phyloP scores from a whole-genome alignment of 2,113 vertebrate genomes.

The Ptilorrhoa leucosticta region DNA sequence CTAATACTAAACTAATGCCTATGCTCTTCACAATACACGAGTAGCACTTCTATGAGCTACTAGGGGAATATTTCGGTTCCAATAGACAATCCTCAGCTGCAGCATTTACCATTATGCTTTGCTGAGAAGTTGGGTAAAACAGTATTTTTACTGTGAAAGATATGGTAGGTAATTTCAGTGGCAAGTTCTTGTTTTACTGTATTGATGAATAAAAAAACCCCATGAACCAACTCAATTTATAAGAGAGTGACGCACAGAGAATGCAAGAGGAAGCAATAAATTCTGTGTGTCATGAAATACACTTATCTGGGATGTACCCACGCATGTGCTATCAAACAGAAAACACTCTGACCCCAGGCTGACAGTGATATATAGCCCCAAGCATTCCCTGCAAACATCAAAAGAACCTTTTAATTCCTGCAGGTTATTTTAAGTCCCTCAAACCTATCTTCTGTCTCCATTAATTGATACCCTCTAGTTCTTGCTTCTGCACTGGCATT shows the following conservation, averaged over 20 bases:
- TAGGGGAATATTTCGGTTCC: background rate
- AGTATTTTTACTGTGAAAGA: background rate
- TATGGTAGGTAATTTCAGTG: accelerated
- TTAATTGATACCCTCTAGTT: accelerated
- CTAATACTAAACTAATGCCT: background rate
- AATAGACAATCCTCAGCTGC: background rate
- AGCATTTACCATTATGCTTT: background rate
- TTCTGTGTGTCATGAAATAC: background rate
- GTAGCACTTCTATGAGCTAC: background rate
- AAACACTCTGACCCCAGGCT: background rate
- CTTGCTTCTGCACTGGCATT: background rate
- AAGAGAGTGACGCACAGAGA: background rate
- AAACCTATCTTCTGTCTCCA: background rate
- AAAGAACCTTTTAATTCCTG: background rate
- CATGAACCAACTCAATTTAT: background rate
- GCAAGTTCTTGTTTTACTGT: background rate
- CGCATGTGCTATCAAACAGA: background rate
- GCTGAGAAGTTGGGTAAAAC: background rate
- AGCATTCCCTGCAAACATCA: background rate
- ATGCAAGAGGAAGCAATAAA: background rate
- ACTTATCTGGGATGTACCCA: background rate
- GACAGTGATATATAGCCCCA: background rate
- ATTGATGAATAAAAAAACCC: background rate
- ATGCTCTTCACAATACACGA: background rate
- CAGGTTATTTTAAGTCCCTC: background rate